These are phyloP conservation scores for Pseudomyrmex cubaensis DNA, from an alignment of 1,140 invertebrate genomes.

Conservation along the genomic window DNA sequence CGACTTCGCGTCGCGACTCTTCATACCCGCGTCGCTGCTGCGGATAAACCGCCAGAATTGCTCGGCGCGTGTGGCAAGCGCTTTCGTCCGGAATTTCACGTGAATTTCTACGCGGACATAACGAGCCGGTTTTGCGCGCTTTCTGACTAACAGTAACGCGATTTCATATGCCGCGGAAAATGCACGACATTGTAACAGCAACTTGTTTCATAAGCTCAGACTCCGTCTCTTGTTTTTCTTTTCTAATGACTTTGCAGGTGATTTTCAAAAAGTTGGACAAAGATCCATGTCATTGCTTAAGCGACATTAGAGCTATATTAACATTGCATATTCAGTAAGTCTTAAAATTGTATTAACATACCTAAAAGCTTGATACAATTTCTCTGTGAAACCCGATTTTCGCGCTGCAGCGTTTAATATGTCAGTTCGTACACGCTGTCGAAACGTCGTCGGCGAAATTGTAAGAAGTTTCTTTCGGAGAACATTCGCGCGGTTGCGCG, in stretches of 20 bases:
- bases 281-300: neutral
- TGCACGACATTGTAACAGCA: constrained; percentile 10
- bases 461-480: no score
- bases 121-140: constrained; percentile 13
- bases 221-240: neutral
- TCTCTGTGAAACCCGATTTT: neutral
- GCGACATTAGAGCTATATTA: neutral
- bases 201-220: constrained; percentile 18
- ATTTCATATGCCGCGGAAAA: neutral
- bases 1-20: neutral
- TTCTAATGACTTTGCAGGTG: neutral
- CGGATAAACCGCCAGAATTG: constrained; percentile 57
- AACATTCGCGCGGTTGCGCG: no score
- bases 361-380: neutral
- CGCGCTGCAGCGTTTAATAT: neutral
- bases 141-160: constrained; percentile 24
- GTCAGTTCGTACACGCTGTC: neutral
- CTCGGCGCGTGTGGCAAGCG: neutral
- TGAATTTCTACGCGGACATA: constrained; percentile 46
- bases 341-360: constrained; percentile 19
- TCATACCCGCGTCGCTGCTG: neutral
- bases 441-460: constrained; percentile 22
- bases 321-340: neutral
- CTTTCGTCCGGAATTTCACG: constrained; percentile 46
- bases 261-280: neutral